These are phyloP conservation scores for Nomada fucata DNA, from an alignment of 2,888 invertebrate species.

Conservation along the genomic window DNA sequence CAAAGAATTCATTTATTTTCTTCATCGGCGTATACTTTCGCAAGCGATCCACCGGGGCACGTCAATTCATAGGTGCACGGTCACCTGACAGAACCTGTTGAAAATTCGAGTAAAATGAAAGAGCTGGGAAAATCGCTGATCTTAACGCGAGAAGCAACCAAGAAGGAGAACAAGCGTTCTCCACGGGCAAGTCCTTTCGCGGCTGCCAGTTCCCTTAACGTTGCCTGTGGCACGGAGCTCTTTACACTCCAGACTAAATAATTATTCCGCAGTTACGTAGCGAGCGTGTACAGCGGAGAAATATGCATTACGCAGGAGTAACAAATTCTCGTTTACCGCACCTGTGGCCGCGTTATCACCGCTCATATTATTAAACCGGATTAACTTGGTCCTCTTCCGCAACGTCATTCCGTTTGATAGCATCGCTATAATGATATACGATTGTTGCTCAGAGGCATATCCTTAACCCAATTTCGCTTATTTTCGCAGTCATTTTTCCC, in stretches of 20 bases:
- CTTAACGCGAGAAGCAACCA: background rate
- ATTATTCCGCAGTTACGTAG: slow-evolving; percentile 5
- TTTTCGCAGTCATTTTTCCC: slow-evolving; percentile 37
- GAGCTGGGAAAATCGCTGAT: background rate
- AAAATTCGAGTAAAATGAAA: background rate
- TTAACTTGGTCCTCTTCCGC: slow-evolving; percentile 23
- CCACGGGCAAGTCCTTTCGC: background rate
- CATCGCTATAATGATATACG: slow-evolving; percentile 12
- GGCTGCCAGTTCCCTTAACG: background rate
- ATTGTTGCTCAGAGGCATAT: slow-evolving; percentile 23
- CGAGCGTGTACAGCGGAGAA: background rate
- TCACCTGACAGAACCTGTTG: background rate
- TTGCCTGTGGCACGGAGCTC: background rate
- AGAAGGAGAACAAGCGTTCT: background rate
- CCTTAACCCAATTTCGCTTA: slow-evolving; percentile 47
- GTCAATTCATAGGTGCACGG: too few species aligned
- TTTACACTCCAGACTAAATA: slow-evolving; percentile 19
- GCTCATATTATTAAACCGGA: slow-evolving; percentile 26
- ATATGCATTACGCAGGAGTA: background rate
- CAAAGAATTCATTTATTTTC: too few species aligned
- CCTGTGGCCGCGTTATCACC: slow-evolving; percentile 5
- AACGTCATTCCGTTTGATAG: slow-evolving; percentile 5
- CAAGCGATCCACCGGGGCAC: too few species aligned
- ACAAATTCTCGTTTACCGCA: slow-evolving; percentile 31
- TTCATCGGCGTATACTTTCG: too few species aligned